Conservation (phyloP, 1,140 invertebrate species). For the Charaxes varanes region DNA sequence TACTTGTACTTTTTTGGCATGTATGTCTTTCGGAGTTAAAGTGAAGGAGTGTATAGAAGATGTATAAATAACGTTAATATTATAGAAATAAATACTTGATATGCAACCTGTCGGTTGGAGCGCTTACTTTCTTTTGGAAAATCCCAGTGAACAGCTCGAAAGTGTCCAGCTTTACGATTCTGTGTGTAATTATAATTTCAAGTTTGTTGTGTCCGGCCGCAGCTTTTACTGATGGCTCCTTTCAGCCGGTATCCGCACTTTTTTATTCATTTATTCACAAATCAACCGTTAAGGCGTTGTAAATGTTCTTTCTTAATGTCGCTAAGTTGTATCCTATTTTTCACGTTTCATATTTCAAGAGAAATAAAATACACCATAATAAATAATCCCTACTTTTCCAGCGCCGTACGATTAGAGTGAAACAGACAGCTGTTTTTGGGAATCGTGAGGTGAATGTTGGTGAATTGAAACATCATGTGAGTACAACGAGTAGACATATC, state of each 20-base stretch:
- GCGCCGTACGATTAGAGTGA: slow-evolving; percentile 2
- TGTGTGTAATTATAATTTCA: background rate
- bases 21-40: too few relatives aligned
- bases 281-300: too few relatives aligned
- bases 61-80: too few relatives aligned
- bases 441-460: slow-evolving; percentile 18
- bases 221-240: background rate
- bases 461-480: slow-evolving; percentile 40
- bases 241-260: background rate
- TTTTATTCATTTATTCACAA: too few relatives aligned
- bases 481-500: slow-evolving; percentile 10
- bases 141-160: background rate
- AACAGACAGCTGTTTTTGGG: background rate
- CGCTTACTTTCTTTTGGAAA: background rate
- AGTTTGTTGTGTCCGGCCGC: background rate
- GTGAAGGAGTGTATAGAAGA: too few relatives aligned
- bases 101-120: too few relatives aligned
- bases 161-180: background rate
- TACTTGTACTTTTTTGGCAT: too few relatives aligned
- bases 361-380: background rate
- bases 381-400: background rate
- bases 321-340: too few relatives aligned
- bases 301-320: too few relatives aligned
- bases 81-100: too few relatives aligned
- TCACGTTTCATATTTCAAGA: background rate